phyloP scores from a whole-genome alignment of 37 sponge, comb jelly and placozoan genomes.

The Spongilla lacustris region DNA sequence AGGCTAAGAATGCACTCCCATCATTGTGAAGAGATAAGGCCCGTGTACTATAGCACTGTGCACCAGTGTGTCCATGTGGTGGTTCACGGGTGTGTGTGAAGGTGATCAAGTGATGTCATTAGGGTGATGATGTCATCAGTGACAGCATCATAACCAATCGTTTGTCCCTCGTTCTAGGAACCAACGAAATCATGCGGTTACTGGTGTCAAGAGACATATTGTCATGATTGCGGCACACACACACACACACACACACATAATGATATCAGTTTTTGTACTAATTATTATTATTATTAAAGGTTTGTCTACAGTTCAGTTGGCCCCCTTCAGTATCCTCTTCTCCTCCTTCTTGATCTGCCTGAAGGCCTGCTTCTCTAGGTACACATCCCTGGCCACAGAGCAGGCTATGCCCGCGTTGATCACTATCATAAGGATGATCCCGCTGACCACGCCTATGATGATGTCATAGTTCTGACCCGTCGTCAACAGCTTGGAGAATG shows the following conservation, averaged over 20 bases:
- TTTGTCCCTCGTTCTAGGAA: constrained; percentile 53
- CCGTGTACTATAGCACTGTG: too few relatives aligned
- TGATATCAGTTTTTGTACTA: neutral
- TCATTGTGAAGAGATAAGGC: too few relatives aligned
- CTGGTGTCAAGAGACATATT: constrained; percentile 78
- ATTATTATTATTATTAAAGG: neutral
- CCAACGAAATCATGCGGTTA: constrained; percentile 91
- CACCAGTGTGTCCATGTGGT: too few relatives aligned
- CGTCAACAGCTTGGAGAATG: neutral
- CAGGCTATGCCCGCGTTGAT: neutral
- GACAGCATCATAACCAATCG: too few relatives aligned
- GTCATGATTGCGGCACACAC: neutral
- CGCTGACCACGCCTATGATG: neutral
- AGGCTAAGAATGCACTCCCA: too few relatives aligned
- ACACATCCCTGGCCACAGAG: constrained; percentile 64
- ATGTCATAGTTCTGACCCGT: neutral
- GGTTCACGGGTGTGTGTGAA: too few relatives aligned
- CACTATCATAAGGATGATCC: neutral
- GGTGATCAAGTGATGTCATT: too few relatives aligned
- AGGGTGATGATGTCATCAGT: too few relatives aligned
- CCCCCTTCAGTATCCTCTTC: neutral
- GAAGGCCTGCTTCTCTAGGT: constrained; percentile 47
- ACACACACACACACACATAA: neutral
- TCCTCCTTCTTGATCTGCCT: constrained; percentile 32
- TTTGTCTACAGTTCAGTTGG: too few relatives aligned